Evolutionary conservation across 2,888 invertebrate species (phyloP), one percentile per base, ranked within the genome.

Genomic region (Dasysyrphus albostriatus): DNA sequence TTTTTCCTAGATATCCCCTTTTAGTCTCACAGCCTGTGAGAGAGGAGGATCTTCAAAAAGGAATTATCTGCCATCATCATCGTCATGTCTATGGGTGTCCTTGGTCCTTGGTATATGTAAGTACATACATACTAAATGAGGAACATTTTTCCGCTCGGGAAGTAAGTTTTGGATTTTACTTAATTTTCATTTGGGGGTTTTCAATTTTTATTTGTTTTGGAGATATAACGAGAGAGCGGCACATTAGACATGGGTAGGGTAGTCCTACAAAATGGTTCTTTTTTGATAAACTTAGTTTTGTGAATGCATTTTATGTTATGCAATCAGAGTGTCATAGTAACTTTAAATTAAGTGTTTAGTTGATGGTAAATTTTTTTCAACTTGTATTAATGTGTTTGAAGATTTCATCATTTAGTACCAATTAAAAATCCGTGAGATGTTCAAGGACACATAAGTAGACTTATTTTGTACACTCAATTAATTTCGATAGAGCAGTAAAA

Each of bases 111-210:
- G n/a, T 39, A 19, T 32, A 32, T 7, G 6, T 44, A 8, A 8
- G 16, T 16, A 1, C 16, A 8, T 42, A 49, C 7, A 7, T 47
- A 59, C 54, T 58, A 61, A 65, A 56, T 39, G 12, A 49, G 14
- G 49, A 76, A 65, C 70, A 63, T 49, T 84, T 84, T 74, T 82
- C 82, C 73, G 77, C 82, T 85, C 74, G 67, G 65, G 74, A 63
- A 72, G 63, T 61, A 75, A 83, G 75, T 75, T 83, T 83, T 70
- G 49, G 39, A 69, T 84, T 65, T 73, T 44, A 65, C 74, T 77
- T 69, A 37, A 74, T 77, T 74, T 85, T 75, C 24, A 49, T 67
- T 69, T 24, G 34, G 34, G 34, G 37, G 29, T 47, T 72, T 70
- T 80, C 39, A 34, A 16, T 80, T 76, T 72, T 19, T 59, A 47